Conservation (phyloP, 2,113 vertebrate species). For the Melanerpes aurifrons region DNA sequence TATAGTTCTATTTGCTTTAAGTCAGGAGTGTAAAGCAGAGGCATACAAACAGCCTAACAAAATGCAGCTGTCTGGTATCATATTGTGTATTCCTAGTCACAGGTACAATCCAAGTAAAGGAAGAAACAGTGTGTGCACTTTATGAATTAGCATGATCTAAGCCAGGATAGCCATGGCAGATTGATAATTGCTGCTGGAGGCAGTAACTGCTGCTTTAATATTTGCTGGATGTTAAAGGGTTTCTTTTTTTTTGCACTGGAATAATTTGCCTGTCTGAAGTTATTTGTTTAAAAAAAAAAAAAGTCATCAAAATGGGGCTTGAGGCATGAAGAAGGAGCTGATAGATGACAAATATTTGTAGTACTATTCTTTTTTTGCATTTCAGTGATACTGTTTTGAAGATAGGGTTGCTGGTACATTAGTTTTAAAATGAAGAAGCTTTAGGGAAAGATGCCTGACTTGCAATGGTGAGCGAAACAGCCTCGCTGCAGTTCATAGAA, state of each 20-base stretch:
- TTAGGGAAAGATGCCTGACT: not conserved
- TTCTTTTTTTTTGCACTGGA: constrained; percentile 36
- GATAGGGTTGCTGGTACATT: not conserved
- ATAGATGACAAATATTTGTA: not conserved
- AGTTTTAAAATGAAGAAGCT: not conserved
- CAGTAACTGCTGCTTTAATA: constrained; percentile 6
- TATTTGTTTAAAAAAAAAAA: constrained; percentile 26
- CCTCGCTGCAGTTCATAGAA: not conserved
- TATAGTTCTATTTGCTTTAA: not conserved
- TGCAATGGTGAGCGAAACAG: not conserved
- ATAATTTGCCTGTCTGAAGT: constrained; percentile 50
- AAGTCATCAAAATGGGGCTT: not conserved
- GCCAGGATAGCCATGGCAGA: not conserved
- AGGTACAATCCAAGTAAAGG: not conserved
- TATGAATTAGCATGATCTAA: constrained; percentile 10
- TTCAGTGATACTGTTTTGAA: not conserved
- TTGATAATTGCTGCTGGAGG: constrained; percentile 55
- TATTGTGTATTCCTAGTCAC: not conserved
- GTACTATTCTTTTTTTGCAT: not conserved
- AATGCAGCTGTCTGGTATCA: not conserved
- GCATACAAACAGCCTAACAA: not conserved
- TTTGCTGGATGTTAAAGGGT: constrained; percentile 44
- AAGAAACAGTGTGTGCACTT: not conserved
- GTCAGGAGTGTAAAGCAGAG: not conserved
- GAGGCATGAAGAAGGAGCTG: not conserved